Conservation (phyloP, 2,888 invertebrate genomes). For the Drosophila koepferae region DNA sequence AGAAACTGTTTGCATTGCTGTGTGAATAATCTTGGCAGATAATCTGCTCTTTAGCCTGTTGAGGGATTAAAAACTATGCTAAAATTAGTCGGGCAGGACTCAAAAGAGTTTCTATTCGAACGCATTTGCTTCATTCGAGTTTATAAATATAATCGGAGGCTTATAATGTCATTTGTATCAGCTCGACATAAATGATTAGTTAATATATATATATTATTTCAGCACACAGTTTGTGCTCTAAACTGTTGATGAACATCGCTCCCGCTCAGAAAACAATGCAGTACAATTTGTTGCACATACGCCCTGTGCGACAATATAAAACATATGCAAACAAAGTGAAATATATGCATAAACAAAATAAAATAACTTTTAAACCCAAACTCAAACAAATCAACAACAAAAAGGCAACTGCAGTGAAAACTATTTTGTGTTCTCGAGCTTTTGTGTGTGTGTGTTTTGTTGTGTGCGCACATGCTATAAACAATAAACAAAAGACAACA, state of each 20-base stretch:
- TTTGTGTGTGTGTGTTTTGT: slow-evolving; percentile 15
- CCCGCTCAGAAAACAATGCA: slow-evolving; percentile 9
- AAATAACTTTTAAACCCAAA: slow-evolving; percentile 49
- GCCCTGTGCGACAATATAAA: slow-evolving; percentile 39
- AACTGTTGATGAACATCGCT: slow-evolving; percentile 39
- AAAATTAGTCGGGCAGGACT: not conserved
- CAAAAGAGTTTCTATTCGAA: not conserved
- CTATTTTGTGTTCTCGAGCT: slow-evolving; percentile 36
- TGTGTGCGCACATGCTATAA: slow-evolving; percentile 53
- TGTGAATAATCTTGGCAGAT: not conserved
- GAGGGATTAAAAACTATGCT: not conserved
- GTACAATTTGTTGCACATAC: slow-evolving; percentile 37
- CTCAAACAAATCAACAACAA: slow-evolving; percentile 40
- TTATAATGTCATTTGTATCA: not conserved
- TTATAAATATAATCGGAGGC: not conserved
- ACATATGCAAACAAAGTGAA: slow-evolving; percentile 33
- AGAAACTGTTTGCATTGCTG: not conserved
- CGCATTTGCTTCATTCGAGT: not conserved
- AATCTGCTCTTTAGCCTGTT: not conserved
- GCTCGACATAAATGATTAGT: not conserved
- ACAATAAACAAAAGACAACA: slow-evolving; percentile 73
- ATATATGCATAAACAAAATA: slow-evolving; percentile 29
- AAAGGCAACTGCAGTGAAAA: slow-evolving; percentile 37
- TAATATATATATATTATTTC: slow-evolving; percentile 8
- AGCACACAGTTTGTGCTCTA: slow-evolving; percentile 8